A percentile compares a stretch with the other conserved stretches of the same genome.
These are phyloP conservation scores for Symphodus melops DNA, from an alignment of 2,113 vertebrate species.

Conservation along the genomic window DNA sequence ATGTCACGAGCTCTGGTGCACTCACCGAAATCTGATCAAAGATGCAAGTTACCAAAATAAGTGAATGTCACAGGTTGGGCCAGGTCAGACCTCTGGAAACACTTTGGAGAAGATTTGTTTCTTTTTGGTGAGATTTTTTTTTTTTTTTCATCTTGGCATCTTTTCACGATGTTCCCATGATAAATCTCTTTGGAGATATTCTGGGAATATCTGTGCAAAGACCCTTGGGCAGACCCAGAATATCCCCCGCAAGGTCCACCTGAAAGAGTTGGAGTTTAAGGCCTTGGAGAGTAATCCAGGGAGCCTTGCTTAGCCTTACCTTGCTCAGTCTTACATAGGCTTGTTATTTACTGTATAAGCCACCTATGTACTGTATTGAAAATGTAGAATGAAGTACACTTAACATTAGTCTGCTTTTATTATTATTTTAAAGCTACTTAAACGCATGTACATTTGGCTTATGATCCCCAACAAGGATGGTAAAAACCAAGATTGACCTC, in stretches of 20 bases:
- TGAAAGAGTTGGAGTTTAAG: not conserved
- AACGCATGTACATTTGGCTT: too few species aligned
- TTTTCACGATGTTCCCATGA: not conserved
- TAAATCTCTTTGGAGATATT: not conserved
- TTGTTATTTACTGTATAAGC: too few species aligned
- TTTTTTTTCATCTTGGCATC: conserved; percentile 12
- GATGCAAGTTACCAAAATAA: not conserved
- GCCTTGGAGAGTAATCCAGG: too few species aligned
- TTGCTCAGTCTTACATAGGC: too few species aligned
- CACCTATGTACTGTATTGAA: too few species aligned
- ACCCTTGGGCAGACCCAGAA: not conserved
- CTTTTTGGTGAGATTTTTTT: not conserved
- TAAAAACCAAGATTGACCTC: too few species aligned
- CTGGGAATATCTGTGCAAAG: not conserved
- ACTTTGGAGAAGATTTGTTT: conserved; percentile 1
- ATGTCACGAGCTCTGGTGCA: conserved; percentile 1
- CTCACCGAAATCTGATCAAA: not conserved
- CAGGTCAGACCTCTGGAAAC: not conserved
- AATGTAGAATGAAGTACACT: too few species aligned
- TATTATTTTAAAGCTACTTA: too few species aligned
- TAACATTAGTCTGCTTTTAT: too few species aligned
- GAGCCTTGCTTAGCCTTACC: too few species aligned
- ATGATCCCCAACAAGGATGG: too few species aligned
- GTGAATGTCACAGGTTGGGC: not conserved
- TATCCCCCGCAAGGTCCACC: not conserved